phyloP scores from a whole-genome alignment of 1,140 invertebrate genomes.

The Diprion similis region DNA sequence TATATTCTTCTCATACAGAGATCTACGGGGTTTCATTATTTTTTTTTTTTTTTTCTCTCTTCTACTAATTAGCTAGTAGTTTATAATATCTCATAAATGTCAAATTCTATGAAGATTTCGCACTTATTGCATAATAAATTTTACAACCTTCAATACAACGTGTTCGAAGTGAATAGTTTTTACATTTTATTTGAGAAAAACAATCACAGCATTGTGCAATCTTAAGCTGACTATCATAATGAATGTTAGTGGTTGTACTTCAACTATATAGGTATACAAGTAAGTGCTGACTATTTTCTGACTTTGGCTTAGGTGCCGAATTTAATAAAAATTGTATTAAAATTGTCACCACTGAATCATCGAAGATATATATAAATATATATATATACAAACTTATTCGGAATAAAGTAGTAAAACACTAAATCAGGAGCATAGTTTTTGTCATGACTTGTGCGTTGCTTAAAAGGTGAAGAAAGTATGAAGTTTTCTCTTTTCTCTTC shows the following conservation, averaged over 20 bases:
- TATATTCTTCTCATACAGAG: not conserved
- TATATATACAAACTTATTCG: too few relatives aligned
- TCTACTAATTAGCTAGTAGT: not conserved
- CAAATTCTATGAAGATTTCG: not conserved
- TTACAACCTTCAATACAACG: not conserved
- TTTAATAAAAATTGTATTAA: constrained; percentile 6
- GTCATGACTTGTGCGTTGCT: too few relatives aligned
- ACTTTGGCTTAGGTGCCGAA: constrained; percentile 30
- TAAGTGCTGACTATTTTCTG: constrained; percentile 21
- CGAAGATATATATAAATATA: not conserved
- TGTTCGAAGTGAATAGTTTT: not conserved
- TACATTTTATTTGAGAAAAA: not conserved
- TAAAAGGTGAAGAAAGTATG: too few relatives aligned
- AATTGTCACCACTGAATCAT: not conserved
- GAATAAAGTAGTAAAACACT: too few relatives aligned
- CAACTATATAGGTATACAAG: not conserved
- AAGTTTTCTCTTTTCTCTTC: too few relatives aligned
- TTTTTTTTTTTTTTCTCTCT: not conserved
- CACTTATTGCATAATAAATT: not conserved
- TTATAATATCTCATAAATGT: not conserved
- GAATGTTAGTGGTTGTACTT: not conserved
- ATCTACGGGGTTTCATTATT: not conserved
- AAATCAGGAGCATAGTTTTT: too few relatives aligned
- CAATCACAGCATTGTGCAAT: not conserved
- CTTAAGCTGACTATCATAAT: not conserved